Evolutionary conservation across 2,113 vertebrate species (phyloP).

Genomic region (Corydoras maculifer): DNA sequence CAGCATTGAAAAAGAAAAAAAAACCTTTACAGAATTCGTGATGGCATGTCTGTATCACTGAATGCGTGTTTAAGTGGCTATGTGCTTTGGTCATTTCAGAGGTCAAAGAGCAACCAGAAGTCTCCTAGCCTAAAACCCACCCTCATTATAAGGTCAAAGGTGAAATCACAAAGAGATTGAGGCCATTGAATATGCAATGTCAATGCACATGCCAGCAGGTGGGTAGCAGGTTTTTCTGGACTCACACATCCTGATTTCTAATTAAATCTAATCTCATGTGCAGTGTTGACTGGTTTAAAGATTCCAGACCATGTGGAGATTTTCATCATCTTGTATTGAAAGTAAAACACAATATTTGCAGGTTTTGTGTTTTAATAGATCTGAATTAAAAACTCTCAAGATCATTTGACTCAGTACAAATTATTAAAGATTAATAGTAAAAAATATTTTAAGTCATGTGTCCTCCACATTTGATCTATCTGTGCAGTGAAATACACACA

Average conservation of each 20-base stretch:
- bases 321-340: background rate
- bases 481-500: too few species aligned
- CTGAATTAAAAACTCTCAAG: too few species aligned
- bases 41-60: background rate
- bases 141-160: slow-evolving; percentile 28
- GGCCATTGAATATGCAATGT: slow-evolving; percentile 20
- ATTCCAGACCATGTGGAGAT: background rate
- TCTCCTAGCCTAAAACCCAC: slow-evolving; percentile 24
- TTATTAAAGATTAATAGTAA: too few species aligned
- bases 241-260: slow-evolving; percentile 22
- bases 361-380: too few species aligned
- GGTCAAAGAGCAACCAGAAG: slow-evolving; percentile 38
- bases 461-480: too few species aligned
- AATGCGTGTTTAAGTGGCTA: background rate
- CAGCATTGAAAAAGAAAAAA: too few species aligned
- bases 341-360: background rate
- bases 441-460: too few species aligned
- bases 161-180: slow-evolving; percentile 21
- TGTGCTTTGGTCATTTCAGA: slow-evolving; percentile 6
- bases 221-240: slow-evolving; percentile 28
- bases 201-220: slow-evolving; percentile 35
- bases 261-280: slow-evolving; percentile 1
- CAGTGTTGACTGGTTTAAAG: background rate
- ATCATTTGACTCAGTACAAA: too few species aligned
- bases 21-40: background rate